Base-by-base conservation (phyloP, 1,140 invertebrate genomes). In the Ridgeia piscesae region DNA sequence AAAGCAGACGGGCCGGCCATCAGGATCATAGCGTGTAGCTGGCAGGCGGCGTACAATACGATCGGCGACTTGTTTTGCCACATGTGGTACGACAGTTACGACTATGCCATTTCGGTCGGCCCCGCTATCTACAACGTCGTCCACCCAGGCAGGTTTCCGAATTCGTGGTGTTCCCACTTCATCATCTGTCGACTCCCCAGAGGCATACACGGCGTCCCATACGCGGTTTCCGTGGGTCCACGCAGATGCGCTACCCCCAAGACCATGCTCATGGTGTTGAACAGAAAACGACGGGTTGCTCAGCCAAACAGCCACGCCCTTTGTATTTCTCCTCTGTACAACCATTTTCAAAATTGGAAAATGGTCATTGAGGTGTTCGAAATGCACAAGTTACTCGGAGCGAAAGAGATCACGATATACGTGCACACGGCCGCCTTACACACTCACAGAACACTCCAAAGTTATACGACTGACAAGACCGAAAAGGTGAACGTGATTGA, bases 301-400 rank as follows among this genome's bases (percentile, higher is more conserved):
- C 33, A 58, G 42, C 35, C 35, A 1, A 34, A 92, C 88, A 34
- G 4, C 11, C 35, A 34, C 33, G 92, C 92, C 31, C 34, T 89
- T 6, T 92, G 92, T 89, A 33, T 92, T 34, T 35, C 92, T 11
- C 33, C 92, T 11, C 34, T 92, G 33, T 92, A 92, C 88, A 89
- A 89, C 77, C 4, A 33, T 1, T 89, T 21, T 11, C 11, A 17
- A 6, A 35, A 92, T 33, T 92, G 92, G 92, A 21, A n/a, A 88
- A 89, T 89, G 92, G 21, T 92, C 88, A 48, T 92, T 89, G 92
- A 92, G 42, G 31, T 34, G 92, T 77, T 92, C 34, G 92, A 92
- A 33, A 31, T 92, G 88, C 92, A 92, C 92, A 89, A 48, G 35
- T 11, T 92, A 31, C 27, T 92, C 77, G 92, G 92, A 11, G 33